phyloP scores from a whole-genome alignment of 2,888 invertebrate genomes.

The Stenodera caucasica region DNA sequence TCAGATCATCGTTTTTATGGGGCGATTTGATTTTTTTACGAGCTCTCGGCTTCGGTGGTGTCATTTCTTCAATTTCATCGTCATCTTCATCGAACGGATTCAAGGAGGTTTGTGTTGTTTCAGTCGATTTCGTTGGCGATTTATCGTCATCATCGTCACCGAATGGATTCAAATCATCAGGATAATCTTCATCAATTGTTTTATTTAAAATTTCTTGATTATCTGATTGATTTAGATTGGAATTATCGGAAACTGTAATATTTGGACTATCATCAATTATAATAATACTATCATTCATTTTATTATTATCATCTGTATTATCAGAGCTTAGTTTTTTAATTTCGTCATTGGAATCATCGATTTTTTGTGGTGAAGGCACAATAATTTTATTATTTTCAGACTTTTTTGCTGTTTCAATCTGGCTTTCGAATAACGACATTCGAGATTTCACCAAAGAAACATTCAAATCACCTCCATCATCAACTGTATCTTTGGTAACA shows the following conservation, averaged over 20 bases:
- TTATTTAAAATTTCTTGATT: not conserved
- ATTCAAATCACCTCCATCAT: slow-evolving; percentile 32
- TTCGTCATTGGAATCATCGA: slow-evolving; percentile 37
- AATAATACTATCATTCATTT: not conserved
- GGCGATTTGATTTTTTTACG: slow-evolving; percentile 30
- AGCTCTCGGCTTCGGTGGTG: slow-evolving; percentile 11
- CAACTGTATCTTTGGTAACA: slow-evolving; percentile 54
- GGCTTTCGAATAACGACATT: slow-evolving; percentile 53
- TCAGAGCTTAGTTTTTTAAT: slow-evolving; percentile 25
- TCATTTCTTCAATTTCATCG: slow-evolving; percentile 27
- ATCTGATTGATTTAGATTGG: not conserved
- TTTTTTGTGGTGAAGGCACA: not conserved
- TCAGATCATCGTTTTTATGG: slow-evolving; percentile 22
- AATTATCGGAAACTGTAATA: slow-evolving; percentile 21
- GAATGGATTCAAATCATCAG: slow-evolving; percentile 83
- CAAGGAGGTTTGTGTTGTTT: slow-evolving; percentile 27
- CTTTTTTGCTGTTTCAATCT: slow-evolving; percentile 10
- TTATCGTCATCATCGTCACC: slow-evolving; percentile 66
- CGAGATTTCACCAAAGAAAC: slow-evolving; percentile 53
- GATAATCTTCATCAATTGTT: slow-evolving; percentile 55
- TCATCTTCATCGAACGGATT: slow-evolving; percentile 55
- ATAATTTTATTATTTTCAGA: slow-evolving; percentile 6
- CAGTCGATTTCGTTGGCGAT: slow-evolving; percentile 1
- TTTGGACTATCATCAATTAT: slow-evolving; percentile 13
- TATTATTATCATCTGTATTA: slow-evolving; percentile 13